Percentiles rank a stretch among this genome's conserved stretches.
Evolutionary conservation across 2,888 invertebrate genomes (phyloP).

Genomic region (Xanthostigma xanthostigma): DNA sequence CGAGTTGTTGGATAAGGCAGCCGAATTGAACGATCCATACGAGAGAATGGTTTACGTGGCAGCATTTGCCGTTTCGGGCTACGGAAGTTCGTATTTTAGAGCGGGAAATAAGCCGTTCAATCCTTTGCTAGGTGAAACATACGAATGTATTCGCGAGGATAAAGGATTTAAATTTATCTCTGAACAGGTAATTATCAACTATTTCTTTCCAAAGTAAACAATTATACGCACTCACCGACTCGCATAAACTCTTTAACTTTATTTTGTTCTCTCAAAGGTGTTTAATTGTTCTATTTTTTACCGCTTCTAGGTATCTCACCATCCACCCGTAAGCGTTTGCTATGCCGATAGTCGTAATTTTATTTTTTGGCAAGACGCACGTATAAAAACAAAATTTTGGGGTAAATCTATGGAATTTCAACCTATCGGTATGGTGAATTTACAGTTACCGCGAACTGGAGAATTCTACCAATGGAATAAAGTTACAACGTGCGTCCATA

Average conservation of each 20-base stretch:
- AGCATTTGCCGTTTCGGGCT: conserved; percentile 69
- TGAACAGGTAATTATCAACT: conserved; percentile 44
- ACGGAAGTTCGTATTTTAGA: conserved; percentile 54
- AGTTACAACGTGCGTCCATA: conserved; percentile 74
- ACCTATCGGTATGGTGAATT: conserved; percentile 55
- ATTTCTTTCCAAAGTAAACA: no score
- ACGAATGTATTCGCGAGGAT: conserved; percentile 64
- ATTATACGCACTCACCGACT: no score
- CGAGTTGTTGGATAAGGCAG: conserved; percentile 62
- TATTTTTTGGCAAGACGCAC: conserved; percentile 68
- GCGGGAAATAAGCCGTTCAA: conserved; percentile 78
- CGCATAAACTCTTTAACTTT: no score
- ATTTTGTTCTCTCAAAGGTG: no score
- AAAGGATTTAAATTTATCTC: conserved; percentile 62
- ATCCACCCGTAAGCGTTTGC: conserved; percentile 71
- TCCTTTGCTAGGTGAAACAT: conserved; percentile 69
- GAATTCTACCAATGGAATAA: conserved; percentile 67
- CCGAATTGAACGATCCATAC: conserved; percentile 43
- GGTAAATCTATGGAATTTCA: conserved; percentile 84
- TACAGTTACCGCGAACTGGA: conserved; percentile 42
- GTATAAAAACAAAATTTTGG: conserved; percentile 81
- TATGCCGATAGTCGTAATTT: conserved; percentile 64
- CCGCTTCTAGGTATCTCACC: conserved; percentile 54
- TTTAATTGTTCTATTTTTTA: no score
- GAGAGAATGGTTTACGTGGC: conserved; percentile 64